Base-by-base conservation (phyloP, 1,140 invertebrate genomes). In the Drosophila triauraria region DNA sequence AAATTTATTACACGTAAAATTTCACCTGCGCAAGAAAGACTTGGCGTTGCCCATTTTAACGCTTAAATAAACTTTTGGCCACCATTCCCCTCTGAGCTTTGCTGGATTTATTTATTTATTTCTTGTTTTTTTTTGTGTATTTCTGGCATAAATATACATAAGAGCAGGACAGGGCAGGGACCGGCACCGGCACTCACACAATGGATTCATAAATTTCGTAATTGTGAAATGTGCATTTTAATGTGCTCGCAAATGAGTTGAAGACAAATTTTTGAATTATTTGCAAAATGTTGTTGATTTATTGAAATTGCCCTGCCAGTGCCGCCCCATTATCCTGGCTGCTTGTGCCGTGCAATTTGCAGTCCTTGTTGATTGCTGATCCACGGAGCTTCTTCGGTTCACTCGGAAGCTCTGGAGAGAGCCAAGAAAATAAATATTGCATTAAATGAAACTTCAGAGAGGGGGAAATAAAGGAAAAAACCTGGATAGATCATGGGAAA, bases 1-100 rank as follows among this genome's bases (percentile, higher is more conserved):
- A 75, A 86, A 85, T 86, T 81, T 86, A 85, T 85, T 81, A 70
- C 82, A 85, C 75, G 47, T 75, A 74, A 81, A 85, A 85, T 81
- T 84, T 85, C 57, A 75, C 78, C 81, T 84, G 81, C 54, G 63
- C 38, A 68, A 57, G 44, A 30, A 68, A 57, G 44, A 42, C 61
- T 67, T 65, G 20, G 58, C 74, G 40, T 60, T 72, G 42, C 58
- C 62, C 69, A 75, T 81, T 85, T 84, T 65, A 79, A 80, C 60
- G 82, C 68, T 84, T 79, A 79, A 79, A 79, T 79, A 78, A 79
- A 79, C 75, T 79, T 79, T 78, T 79, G 53, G 70, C 40, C 54
- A 17, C 60, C 70, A 48, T 47, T 50, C 32, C 17, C 25, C 61
- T 43, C 42, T 2, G 17, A 30, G 48, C 25, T 44, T 8, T 32